A percentile compares a stretch with the other conserved stretches of the same genome.
These are phyloP conservation scores for Acanthopleura granulata DNA, from an alignment of 2,888 invertebrate genomes.

Conservation along the genomic window DNA sequence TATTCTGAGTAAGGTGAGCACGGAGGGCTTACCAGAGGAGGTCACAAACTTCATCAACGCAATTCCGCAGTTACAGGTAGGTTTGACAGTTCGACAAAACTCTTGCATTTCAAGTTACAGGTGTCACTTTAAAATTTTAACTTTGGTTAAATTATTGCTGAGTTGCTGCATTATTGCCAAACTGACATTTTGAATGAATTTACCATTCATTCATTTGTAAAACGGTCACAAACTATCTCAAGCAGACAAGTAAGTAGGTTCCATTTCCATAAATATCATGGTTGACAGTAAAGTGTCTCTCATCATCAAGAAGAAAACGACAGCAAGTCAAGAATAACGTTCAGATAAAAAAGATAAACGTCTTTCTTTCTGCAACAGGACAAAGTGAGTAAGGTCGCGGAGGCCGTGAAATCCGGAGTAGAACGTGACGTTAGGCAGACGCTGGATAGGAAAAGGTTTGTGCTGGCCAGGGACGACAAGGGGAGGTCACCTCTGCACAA, in stretches of 20 bases:
- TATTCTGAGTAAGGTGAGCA: slow-evolving; percentile 38
- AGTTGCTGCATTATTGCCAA: no score
- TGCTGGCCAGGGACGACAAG: slow-evolving; percentile 38
- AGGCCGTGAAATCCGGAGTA: slow-evolving; percentile 39
- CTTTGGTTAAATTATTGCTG: no score
- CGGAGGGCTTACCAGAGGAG: slow-evolving; percentile 42
- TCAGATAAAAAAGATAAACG: no score
- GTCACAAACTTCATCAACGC: slow-evolving; percentile 42
- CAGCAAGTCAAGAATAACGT: no score
- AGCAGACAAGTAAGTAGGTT: no score
- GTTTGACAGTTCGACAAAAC: neutral
- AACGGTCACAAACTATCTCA: no score
- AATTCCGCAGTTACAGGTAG: slow-evolving; percentile 48
- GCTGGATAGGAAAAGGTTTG: slow-evolving; percentile 41
- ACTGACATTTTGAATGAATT: no score
- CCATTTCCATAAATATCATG: no score
- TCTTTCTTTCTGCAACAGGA: slow-evolving; percentile 32
- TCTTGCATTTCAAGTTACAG: neutral
- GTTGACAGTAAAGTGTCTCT: no score
- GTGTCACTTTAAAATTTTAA: no score
- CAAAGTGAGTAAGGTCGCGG: slow-evolving; percentile 35
- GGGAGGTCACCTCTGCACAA: slow-evolving; percentile 52
- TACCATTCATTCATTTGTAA: no score
- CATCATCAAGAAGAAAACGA: no score
- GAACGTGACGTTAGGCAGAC: slow-evolving; percentile 38